Evolutionary conservation across 2,888 invertebrate genomes (phyloP), one percentile per base, ranked within the genome.

Genomic region (Sinotaia quadrata): DNA sequence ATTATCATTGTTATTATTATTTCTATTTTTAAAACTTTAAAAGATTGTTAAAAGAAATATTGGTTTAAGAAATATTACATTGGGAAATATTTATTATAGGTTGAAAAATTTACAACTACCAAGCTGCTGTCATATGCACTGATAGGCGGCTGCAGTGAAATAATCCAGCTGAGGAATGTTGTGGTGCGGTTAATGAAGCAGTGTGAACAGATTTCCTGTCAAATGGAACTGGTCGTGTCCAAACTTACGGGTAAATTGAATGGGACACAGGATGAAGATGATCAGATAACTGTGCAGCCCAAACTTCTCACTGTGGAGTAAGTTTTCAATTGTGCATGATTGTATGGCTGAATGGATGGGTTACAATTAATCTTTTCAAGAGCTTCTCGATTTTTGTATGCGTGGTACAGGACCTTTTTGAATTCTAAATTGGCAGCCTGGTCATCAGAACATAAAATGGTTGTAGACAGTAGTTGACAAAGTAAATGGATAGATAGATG

Each of bases 101-200:
- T 81, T 33, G 70, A 91, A 72, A 94, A 93, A 85, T 91, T 94
- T 79, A 91, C 76, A 7, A 69, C 72, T 1, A 74, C 77, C 80
- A 95, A 93, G 85, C 89, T 90, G 74, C 86, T 96, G 24, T 93
- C 92, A 71, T 92, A 94, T 0, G 94, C 95, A 77, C 87, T 97
- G 61, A 89, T 97, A 65, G 95, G 96, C 86, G 90, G 93, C 0
- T 94, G 95, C 0, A 94, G 95, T 85, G 90, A 88, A 54, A 79
- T 88, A 27, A 81, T 89, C 61, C 81, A 83, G 54, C 94, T 94
- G 1, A 91, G 95, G 61, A 92, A 92, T 77, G 94, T 94, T 73
- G 92, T 97, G 1, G 92, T 92, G 68, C 90, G 91, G 69, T 90
- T 97, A 71, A 94, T 97, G 93, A 92, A 92, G 85, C 94, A 94